Conservation (phyloP, 2,888 invertebrate genomes). For the Andrena dorsata region DNA sequence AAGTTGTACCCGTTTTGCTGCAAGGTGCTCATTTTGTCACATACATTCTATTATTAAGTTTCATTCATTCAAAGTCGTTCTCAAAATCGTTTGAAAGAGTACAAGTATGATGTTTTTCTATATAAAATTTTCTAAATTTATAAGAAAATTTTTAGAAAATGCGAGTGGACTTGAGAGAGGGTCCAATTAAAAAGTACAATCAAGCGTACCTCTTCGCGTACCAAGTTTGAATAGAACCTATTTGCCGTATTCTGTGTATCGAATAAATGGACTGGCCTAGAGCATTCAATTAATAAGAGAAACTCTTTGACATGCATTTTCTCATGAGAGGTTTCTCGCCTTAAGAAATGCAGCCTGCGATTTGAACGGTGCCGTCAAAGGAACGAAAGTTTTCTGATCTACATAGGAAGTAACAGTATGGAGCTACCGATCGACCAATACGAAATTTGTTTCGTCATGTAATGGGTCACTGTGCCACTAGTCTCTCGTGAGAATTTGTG, state of each 20-base stretch:
- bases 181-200: too few species aligned
- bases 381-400: constrained; percentile 59
- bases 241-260: neutral
- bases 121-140: too few species aligned
- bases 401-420: constrained; percentile 29
- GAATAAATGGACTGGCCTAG: neutral
- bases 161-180: too few species aligned
- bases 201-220: too few species aligned
- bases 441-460: constrained; percentile 68
- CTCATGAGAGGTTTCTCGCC: constrained; percentile 31
- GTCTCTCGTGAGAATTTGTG: constrained; percentile 67
- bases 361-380: constrained; percentile 12
- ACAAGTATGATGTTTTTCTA: too few species aligned
- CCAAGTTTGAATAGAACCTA: neutral
- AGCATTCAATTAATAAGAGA: constrained; percentile 10
- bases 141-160: too few species aligned
- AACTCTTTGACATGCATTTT: constrained; percentile 24
- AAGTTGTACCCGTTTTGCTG: too few species aligned
- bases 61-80: too few species aligned
- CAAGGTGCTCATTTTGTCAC: too few species aligned
- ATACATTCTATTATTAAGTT: too few species aligned
- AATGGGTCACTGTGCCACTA: constrained; percentile 62
- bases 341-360: constrained; percentile 6
- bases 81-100: too few species aligned
- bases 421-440: constrained; percentile 59